phyloP scores from a whole-genome alignment of 2,113 vertebrate species.

The Tinamus guttatus region DNA sequence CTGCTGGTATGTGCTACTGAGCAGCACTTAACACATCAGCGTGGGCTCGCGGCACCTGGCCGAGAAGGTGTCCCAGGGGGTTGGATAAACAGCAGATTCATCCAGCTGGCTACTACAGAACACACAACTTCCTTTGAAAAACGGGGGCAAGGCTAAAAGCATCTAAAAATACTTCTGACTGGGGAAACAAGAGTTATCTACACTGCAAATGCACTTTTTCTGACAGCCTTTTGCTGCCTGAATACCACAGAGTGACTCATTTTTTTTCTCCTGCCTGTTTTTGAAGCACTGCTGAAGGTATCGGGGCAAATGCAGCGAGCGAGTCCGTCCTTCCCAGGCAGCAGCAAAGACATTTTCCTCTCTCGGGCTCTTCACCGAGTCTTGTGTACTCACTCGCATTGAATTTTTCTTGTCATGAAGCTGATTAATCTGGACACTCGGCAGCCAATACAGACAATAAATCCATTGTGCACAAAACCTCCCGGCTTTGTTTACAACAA shows the following conservation, averaged over 20 bases:
- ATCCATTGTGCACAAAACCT: constrained; percentile 60
- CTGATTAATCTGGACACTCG: constrained; percentile 67
- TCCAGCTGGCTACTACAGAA: not conserved
- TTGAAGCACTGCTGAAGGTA: not conserved
- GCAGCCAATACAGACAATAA: constrained; percentile 63
- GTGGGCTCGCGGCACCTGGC: not conserved
- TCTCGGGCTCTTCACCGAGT: not conserved
- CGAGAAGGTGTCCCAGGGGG: not conserved
- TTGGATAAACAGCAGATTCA: fast-evolving
- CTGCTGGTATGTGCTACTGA: not conserved
- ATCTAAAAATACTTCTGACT: not conserved
- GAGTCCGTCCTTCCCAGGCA: not conserved
- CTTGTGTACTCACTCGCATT: constrained; percentile 21
- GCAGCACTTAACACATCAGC: not conserved
- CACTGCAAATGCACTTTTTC: not conserved
- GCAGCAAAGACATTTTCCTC: not conserved
- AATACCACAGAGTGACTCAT: not conserved
- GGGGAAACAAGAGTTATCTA: no score
- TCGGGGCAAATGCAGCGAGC: not conserved
- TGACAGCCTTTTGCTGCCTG: not conserved
- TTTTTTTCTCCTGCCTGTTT: not conserved
- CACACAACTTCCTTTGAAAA: not conserved
- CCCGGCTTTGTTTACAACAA: constrained; percentile 64
- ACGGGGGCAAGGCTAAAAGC: not conserved
- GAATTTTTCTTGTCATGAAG: constrained; percentile 52